Conservation (phyloP, 2,113 vertebrate genomes). For the Indicator indicator region DNA sequence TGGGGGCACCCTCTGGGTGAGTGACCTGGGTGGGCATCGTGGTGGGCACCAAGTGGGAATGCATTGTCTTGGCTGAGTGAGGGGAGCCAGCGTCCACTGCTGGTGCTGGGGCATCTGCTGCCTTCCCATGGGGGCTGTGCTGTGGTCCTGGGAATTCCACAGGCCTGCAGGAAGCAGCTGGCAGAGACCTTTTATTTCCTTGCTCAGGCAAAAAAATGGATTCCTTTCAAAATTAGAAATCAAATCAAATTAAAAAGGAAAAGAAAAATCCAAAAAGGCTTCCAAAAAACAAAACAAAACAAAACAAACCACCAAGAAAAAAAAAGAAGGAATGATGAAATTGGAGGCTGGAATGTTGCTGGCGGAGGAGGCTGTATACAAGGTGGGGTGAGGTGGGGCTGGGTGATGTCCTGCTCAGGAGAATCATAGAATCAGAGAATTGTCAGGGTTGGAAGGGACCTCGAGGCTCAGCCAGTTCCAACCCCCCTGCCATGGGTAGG, state of each 20-base stretch:
- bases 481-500: no score
- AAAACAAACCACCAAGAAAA: not conserved
- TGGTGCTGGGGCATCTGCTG: not conserved
- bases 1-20: not conserved
- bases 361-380: not conserved
- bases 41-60: fast-evolving
- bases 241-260: no score
- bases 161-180: fast-evolving
- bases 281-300: not conserved
- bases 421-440: no score
- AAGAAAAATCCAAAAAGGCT: no score
- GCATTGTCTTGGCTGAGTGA: fast-evolving
- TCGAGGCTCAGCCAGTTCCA: no score
- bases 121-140: not conserved
- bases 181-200: not conserved
- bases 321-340: not conserved
- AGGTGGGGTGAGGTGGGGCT: not conserved
- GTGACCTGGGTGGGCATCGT: fast-evolving
- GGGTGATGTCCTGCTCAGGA: not conserved
- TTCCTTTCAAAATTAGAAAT: not conserved
- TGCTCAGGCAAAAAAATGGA: slow-evolving; percentile 23
- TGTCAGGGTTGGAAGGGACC: no score
- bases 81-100: not conserved
- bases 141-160: not conserved
- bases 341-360: not conserved